Evolutionary conservation across 2,888 invertebrate species (phyloP).

Genomic region (Macaria notata): DNA sequence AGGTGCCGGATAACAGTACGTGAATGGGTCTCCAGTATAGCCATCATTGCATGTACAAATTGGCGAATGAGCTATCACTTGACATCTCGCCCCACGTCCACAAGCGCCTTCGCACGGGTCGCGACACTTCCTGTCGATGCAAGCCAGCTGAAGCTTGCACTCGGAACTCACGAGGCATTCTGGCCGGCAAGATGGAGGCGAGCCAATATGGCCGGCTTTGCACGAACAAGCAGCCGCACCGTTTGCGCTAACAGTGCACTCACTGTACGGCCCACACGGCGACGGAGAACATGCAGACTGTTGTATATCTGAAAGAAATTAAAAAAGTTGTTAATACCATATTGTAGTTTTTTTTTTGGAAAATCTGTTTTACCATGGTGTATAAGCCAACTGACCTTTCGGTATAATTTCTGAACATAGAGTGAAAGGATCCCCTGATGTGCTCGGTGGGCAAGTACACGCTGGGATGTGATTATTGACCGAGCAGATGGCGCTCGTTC

Average conservation of each 20-base stretch:
- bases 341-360: neutral
- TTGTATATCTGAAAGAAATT: conserved; percentile 36
- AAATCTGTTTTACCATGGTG: neutral
- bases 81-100: conserved; percentile 86
- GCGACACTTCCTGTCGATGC: conserved; percentile 86
- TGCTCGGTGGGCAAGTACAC: conserved; percentile 86
- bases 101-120: conserved; percentile 90
- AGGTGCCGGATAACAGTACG: conserved; percentile 82
- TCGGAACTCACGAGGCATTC: conserved; percentile 89
- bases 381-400: conserved; percentile 42
- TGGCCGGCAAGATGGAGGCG: conserved; percentile 88
- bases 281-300: conserved; percentile 85
- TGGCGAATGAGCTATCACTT: conserved; percentile 88
- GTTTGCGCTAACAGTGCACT: conserved; percentile 77
- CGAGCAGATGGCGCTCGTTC: conserved; percentile 86
- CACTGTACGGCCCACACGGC: conserved; percentile 90
- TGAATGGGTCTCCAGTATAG: conserved; percentile 88
- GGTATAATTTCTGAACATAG: conserved; percentile 60
- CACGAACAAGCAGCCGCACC: conserved; percentile 87
- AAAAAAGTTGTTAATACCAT: conserved; percentile 4
- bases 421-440: conserved; percentile 87
- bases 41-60: conserved; percentile 87
- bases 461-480: conserved; percentile 90
- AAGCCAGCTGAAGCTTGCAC: conserved; percentile 85
- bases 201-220: conserved; percentile 86